Percentiles rank a stretch among this genome's conserved stretches.
Conservation (phyloP, 2,888 invertebrate species). For the Poecilobothrus nobilitatus region DNA sequence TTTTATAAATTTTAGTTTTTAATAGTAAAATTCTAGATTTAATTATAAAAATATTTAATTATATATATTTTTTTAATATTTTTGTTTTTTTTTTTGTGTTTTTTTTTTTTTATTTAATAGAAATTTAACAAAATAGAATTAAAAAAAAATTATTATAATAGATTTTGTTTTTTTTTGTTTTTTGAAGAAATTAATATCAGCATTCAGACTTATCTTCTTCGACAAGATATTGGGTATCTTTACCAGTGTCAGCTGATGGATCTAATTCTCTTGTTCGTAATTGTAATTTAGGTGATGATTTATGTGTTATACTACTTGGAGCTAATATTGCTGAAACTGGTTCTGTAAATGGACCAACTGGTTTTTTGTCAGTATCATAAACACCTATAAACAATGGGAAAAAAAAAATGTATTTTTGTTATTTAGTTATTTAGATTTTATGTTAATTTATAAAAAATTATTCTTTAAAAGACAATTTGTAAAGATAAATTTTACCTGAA, state of each 20-base stretch:
- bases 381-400: constrained; percentile 49
- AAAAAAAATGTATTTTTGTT: neutral
- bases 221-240: constrained; percentile 84
- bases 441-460: no score
- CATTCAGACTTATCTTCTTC: constrained; percentile 69
- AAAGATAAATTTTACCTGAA: constrained; percentile 42
- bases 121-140: constrained; percentile 1
- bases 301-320: constrained; percentile 73
- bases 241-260: constrained; percentile 77
- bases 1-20: no score
- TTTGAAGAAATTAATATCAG: constrained; percentile 40
- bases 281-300: constrained; percentile 63
- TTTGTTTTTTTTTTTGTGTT: neutral
- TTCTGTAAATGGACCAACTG: constrained; percentile 48
- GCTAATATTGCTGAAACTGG: constrained; percentile 67
- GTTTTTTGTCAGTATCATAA: constrained; percentile 65
- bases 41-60: constrained; percentile 1
- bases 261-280: constrained; percentile 71
- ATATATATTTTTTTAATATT: neutral
- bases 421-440: neutral
- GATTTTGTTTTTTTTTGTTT: neutral
- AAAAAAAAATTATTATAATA: neutral
- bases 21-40: neutral
- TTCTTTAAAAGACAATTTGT: neutral
- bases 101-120: neutral